Evolutionary conservation across 2,113 vertebrate genomes (phyloP).

Genomic region (Lathamus discolor): DNA sequence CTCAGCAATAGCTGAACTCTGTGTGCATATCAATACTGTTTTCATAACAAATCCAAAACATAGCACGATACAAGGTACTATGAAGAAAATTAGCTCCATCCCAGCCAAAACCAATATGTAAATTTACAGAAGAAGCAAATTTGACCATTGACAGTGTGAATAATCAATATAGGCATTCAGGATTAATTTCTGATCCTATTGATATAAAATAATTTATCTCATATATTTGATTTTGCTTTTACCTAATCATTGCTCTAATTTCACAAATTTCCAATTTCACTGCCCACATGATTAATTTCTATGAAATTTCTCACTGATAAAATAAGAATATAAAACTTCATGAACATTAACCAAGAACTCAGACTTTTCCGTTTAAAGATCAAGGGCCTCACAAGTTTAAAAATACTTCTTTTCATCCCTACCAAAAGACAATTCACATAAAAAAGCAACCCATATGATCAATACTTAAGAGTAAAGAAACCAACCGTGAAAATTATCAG

Average conservation of each 20-base stretch:
- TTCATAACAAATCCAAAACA: neutral
- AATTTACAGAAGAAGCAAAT: neutral
- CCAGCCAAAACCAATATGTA: neutral
- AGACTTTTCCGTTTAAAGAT: neutral
- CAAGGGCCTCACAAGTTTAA: neutral
- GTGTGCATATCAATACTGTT: neutral
- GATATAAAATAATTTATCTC: neutral
- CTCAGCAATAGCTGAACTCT: neutral
- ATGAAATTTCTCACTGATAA: neutral
- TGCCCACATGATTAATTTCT: neutral
- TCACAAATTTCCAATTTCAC: neutral
- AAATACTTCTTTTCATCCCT: neutral
- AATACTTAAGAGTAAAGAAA: neutral
- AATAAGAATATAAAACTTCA: neutral
- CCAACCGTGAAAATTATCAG: neutral
- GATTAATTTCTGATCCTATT: neutral
- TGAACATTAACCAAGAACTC: neutral
- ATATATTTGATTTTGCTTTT: neutral
- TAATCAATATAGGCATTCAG: neutral
- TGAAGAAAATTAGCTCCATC: neutral
- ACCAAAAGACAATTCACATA: neutral
- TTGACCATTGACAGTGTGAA: neutral
- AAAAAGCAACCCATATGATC: neutral
- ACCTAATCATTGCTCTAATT: neutral
- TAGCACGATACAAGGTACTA: neutral